Percentiles rank a stretch among this genome's conserved stretches.
Evolutionary conservation across 2,888 invertebrate species (phyloP).

Genomic region (Xylophagus ater): DNA sequence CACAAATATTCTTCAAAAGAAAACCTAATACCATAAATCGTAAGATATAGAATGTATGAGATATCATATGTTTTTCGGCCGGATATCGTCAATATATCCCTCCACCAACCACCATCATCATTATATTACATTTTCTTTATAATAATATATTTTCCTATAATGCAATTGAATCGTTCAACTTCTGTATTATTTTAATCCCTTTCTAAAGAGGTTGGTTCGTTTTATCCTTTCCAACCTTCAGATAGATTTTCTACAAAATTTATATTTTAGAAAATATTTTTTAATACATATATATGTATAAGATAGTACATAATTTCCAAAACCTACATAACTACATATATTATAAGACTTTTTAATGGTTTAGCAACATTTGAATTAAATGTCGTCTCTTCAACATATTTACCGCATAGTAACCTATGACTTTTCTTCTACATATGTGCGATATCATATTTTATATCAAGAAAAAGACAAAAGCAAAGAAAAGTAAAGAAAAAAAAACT

Average conservation of each 20-base stretch:
- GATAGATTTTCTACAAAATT: slow-evolving; percentile 4
- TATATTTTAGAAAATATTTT: not conserved
- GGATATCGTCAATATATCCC: slow-evolving; percentile 12
- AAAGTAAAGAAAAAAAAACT: too few species aligned
- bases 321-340: slow-evolving; percentile 8
- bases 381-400: slow-evolving; percentile 1
- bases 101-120: slow-evolving; percentile 1
- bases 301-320: not conserved
- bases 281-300: not conserved
- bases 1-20: too few species aligned
- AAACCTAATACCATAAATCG: slow-evolving; percentile 1
- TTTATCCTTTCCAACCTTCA: slow-evolving; percentile 5
- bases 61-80: slow-evolving; percentile 9
- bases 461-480: too few species aligned
- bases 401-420: too few species aligned
- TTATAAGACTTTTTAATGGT: slow-evolving; percentile 9
- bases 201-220: slow-evolving; percentile 13
- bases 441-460: too few species aligned
- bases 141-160: not conserved
- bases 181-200: slow-evolving; percentile 13
- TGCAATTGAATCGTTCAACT: slow-evolving; percentile 6
- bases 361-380: slow-evolving; percentile 1
- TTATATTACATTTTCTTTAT: too few species aligned
- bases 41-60: slow-evolving; percentile 1
- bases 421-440: too few species aligned